Percentiles rank a stretch among this genome's conserved stretches.
These are phyloP conservation scores for Aporrectodea caliginosa DNA, from an alignment of 1,140 invertebrate species.

Conservation along the genomic window DNA sequence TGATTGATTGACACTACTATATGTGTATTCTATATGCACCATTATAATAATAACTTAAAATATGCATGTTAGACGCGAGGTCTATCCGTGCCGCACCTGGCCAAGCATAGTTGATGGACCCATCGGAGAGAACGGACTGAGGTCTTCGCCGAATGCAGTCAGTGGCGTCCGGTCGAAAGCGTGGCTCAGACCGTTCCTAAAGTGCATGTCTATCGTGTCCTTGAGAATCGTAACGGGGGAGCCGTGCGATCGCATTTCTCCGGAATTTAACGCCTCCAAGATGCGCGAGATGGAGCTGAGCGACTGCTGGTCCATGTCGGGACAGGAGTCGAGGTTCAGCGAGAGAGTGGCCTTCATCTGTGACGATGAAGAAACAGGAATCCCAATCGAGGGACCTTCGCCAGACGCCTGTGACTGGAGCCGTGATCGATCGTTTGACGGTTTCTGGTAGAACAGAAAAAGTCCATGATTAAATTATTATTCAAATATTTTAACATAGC, in stretches of 20 bases:
- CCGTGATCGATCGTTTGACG: neutral
- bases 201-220: constrained; percentile 46
- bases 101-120: neutral
- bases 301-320: neutral
- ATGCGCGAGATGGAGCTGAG: constrained; percentile 35
- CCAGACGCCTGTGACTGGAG: neutral
- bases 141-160: neutral
- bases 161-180: neutral
- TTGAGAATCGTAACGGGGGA: constrained; percentile 52
- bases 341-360: neutral
- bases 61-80: too few relatives aligned
- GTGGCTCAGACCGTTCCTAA: neutral
- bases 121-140: neutral
- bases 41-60: too few relatives aligned
- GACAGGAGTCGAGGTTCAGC: neutral
- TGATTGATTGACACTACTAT: too few relatives aligned
- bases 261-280: constrained; percentile 39
- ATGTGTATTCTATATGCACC: too few relatives aligned
- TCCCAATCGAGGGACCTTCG: neutral
- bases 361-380: too few relatives aligned
- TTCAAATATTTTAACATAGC: too few relatives aligned
- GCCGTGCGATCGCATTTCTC: constrained; percentile 35
- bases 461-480: neutral
- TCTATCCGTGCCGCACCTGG: too few relatives aligned
- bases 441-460: neutral